These are phyloP conservation scores for Acleris cristana DNA, from an alignment of 2,888 invertebrate species.

Conservation along the genomic window DNA sequence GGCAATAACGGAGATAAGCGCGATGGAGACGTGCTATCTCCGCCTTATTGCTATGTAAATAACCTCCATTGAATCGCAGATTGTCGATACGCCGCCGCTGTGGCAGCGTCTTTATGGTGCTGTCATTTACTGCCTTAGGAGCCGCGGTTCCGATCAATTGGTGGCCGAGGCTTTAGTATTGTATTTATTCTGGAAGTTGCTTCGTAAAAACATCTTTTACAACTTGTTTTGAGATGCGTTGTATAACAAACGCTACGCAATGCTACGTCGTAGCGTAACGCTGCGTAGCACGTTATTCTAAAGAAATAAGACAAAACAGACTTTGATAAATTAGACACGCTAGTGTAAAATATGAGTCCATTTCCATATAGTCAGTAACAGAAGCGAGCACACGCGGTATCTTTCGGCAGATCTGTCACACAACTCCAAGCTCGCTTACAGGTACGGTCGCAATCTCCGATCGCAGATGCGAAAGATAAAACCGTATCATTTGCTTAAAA, in stretches of 20 bases:
- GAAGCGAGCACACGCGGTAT: constrained; percentile 36
- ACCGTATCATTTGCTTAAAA: constrained; percentile 83
- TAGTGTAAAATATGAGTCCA: constrained; percentile 27
- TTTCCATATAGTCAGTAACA: constrained; percentile 28
- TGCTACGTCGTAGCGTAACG: constrained; percentile 21
- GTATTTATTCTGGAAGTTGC: neutral
- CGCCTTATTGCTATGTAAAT: constrained; percentile 81
- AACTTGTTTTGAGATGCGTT: neutral
- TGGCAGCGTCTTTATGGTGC: constrained; percentile 74
- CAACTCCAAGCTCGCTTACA: constrained; percentile 48
- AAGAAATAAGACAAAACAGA: neutral
- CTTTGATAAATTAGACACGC: neutral
- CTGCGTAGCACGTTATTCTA: constrained; percentile 4
- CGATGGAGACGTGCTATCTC: constrained; percentile 66
- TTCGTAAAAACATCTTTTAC: neutral
- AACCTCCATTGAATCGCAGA: constrained; percentile 76
- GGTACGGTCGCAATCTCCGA: constrained; percentile 53
- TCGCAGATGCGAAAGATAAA: constrained; percentile 71
- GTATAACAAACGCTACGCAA: constrained; percentile 8
- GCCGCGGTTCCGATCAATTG: constrained; percentile 28
- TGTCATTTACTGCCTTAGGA: constrained; percentile 49
- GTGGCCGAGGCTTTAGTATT: neutral
- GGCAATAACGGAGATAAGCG: constrained; percentile 76
- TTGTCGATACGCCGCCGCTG: constrained; percentile 74
- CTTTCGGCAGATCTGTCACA: constrained; percentile 45